These are phyloP conservation scores for Cartodere bifasciata DNA, from an alignment of 2,888 invertebrate species.

Conservation along the genomic window DNA sequence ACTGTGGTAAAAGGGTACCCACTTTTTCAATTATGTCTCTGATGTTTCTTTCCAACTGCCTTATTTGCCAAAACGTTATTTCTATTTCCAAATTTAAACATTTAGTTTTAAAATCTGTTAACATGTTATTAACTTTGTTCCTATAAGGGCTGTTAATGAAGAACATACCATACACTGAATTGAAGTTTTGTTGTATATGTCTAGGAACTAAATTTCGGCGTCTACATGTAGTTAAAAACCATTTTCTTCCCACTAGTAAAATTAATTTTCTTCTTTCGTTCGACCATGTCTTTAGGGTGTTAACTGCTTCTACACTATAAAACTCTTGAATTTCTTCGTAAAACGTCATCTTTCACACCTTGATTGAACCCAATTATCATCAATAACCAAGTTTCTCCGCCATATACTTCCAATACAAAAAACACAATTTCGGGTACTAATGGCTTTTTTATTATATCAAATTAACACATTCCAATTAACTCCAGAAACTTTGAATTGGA, in stretches of 20 bases:
- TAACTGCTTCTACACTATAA: background rate
- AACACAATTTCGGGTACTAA: too few species aligned
- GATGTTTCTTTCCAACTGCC: background rate
- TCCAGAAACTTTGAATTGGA: too few species aligned
- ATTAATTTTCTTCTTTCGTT: background rate
- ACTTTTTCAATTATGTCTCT: slow-evolving; percentile 1
- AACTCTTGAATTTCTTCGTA: slow-evolving; percentile 1
- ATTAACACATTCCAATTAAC: too few species aligned
- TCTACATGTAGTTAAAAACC: slow-evolving; percentile 1
- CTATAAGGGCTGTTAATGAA: background rate
- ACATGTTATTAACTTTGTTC: background rate
- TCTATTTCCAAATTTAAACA: slow-evolving; percentile 2
- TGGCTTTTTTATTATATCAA: too few species aligned
- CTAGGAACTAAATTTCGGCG: too few species aligned
- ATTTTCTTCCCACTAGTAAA: background rate
- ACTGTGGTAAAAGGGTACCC: background rate
- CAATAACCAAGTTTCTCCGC: too few species aligned
- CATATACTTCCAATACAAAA: too few species aligned
- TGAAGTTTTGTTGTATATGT: slow-evolving; percentile 2
- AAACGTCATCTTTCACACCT: too few species aligned
- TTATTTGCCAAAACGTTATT: slow-evolving; percentile 3
- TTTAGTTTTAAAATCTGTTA: background rate
- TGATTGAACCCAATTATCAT: too few species aligned
- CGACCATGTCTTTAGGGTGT: background rate
- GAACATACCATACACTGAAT: slow-evolving; percentile 1